These are phyloP conservation scores for Atherinomorus stipes DNA, from an alignment of 2,113 vertebrate species.

Conservation along the genomic window DNA sequence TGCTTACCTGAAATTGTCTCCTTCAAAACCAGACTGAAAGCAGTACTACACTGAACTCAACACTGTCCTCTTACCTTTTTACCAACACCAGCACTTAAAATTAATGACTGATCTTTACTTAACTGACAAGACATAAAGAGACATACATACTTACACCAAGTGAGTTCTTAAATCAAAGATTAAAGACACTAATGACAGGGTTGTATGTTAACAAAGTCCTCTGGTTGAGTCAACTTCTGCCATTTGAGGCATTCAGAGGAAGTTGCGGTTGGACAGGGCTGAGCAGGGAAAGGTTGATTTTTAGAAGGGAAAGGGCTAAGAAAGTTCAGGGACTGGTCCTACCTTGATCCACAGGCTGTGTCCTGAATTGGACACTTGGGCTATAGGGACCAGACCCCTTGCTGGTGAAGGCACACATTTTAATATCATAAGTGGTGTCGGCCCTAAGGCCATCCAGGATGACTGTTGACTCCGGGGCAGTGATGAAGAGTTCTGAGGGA, in stretches of 20 bases:
- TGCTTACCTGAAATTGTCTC: constrained; percentile 78
- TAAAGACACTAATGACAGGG: constrained; percentile 38
- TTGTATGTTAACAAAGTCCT: constrained; percentile 47
- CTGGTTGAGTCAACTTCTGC: constrained; percentile 51
- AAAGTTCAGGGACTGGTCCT: constrained; percentile 91
- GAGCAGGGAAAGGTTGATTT: constrained; percentile 44
- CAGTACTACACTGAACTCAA: constrained; percentile 62
- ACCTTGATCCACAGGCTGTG: constrained; percentile 99
- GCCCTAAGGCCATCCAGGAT: constrained; percentile 94
- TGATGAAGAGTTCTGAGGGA: constrained; percentile 93
- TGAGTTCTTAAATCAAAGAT: constrained; percentile 72
- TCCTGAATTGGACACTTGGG: constrained; percentile 99
- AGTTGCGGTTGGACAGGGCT: constrained; percentile 50
- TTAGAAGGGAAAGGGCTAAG: constrained; percentile 68
- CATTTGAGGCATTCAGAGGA: constrained; percentile 51
- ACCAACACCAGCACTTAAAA: constrained; percentile 64
- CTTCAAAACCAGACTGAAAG: constrained; percentile 66
- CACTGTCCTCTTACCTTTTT: constrained; percentile 76
- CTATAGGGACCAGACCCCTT: constrained; percentile 99
- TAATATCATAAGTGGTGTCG: constrained; percentile 99
- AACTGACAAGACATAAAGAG: constrained; percentile 66
- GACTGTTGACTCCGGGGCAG: constrained; percentile 91
- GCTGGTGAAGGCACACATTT: constrained; percentile 99
- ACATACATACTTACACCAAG: constrained; percentile 74
- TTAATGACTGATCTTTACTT: constrained; percentile 69